Evolutionary conservation across 2,888 invertebrate species (phyloP).

Genomic region (Synanthedon formicaeformis): DNA sequence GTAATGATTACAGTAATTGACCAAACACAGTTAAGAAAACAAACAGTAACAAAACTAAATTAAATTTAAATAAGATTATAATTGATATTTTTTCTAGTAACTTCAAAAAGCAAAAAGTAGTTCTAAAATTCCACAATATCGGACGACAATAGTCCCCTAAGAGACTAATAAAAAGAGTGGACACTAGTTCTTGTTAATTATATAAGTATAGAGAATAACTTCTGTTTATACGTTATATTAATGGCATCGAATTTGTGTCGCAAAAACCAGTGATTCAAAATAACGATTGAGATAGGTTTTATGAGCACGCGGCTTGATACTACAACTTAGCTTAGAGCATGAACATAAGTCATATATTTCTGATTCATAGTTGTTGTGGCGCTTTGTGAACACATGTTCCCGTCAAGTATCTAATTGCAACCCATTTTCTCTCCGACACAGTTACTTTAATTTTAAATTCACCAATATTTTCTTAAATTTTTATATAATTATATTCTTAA

Average conservation of each 20-base stretch:
- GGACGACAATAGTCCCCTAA: too few species aligned
- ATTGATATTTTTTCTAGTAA: too few species aligned
- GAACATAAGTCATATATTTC: neutral
- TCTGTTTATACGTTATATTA: neutral
- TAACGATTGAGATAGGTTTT: slow-evolving; percentile 48
- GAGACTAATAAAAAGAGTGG: too few species aligned
- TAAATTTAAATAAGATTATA: too few species aligned
- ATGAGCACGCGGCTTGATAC: slow-evolving; percentile 20
- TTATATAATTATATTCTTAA: too few species aligned
- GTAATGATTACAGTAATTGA: neutral
- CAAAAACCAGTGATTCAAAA: slow-evolving; percentile 31
- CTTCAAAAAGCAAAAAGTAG: too few species aligned
- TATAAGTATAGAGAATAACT: neutral
- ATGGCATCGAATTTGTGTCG: neutral
- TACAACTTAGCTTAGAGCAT: neutral
- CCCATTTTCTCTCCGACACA: too few species aligned
- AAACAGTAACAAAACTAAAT: too few species aligned
- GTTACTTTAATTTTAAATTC: too few species aligned
- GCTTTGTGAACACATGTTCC: neutral
- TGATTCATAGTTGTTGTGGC: neutral
- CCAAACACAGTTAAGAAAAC: neutral
- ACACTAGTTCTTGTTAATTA: too few species aligned
- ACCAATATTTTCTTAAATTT: too few species aligned
- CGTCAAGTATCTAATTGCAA: neutral
- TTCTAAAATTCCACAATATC: too few species aligned